Conservation (phyloP, 2,113 vertebrate species). For the Lanius collurio region DNA sequence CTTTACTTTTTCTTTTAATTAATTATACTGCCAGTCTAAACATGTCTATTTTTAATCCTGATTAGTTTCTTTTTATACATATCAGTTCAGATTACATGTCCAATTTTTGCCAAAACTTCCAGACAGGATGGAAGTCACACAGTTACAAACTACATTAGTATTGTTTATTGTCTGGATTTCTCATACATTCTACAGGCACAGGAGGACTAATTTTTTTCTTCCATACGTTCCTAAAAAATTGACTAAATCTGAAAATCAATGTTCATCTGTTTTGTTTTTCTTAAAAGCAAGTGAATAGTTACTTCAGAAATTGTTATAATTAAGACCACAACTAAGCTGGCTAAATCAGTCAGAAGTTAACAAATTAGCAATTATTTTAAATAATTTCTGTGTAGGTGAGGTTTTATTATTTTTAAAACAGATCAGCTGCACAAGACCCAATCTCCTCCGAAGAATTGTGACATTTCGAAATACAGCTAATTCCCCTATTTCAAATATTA, state of each 20-base stretch:
- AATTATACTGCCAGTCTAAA: constrained; percentile 43
- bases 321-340: background rate
- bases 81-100: constrained; percentile 52
- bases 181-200: constrained; percentile 2
- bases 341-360: background rate
- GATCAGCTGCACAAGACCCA: background rate
- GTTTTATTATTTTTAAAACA: background rate
- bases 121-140: constrained; percentile 45
- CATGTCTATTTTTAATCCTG: constrained; percentile 38
- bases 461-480: background rate
- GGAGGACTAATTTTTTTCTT: background rate
- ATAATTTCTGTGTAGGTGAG: background rate
- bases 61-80: constrained; percentile 38
- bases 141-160: constrained; percentile 10
- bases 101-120: constrained; percentile 48
- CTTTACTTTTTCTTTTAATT: constrained; percentile 41
- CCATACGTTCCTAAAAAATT: background rate
- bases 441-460: background rate
- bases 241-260: background rate
- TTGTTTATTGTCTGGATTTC: constrained; percentile 57
- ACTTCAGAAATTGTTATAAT: background rate
- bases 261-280: background rate
- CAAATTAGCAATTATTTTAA: background rate
- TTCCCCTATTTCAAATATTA: background rate
- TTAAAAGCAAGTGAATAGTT: background rate